Percentiles rank a stretch among this genome's conserved stretches.
phyloP scores from a whole-genome alignment of 2,888 invertebrate species.

The Hofmannophila pseudospretella region DNA sequence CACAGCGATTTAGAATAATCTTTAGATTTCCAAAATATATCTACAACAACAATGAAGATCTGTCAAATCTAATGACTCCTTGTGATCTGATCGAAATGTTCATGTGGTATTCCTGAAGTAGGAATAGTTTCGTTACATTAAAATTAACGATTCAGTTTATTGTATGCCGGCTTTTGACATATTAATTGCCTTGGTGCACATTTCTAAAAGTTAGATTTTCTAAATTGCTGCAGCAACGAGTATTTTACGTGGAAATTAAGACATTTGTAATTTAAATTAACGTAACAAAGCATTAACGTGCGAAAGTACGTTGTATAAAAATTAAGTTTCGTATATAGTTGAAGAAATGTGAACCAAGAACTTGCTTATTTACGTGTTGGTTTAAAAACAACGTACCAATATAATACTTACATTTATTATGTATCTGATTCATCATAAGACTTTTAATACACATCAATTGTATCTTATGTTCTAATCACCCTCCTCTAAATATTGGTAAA shows the following conservation, averaged over 20 bases:
- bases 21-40: not conserved
- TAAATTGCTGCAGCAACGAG: constrained; percentile 6
- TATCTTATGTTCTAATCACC: constrained; percentile 52
- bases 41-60: not conserved
- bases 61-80: too few relatives aligned
- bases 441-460: constrained; percentile 45
- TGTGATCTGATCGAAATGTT: too few relatives aligned
- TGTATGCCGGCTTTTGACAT: too few relatives aligned
- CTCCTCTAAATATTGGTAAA: constrained; percentile 36
- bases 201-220: constrained; percentile 4
- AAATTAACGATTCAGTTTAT: too few relatives aligned
- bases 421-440: constrained; percentile 55
- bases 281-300: too few relatives aligned
- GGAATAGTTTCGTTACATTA: too few relatives aligned
- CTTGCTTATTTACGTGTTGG: constrained; percentile 27
- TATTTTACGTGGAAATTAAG: constrained; percentile 1
- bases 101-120: too few relatives aligned
- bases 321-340: too few relatives aligned
- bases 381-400: constrained; percentile 41
- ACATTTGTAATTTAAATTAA: too few relatives aligned
- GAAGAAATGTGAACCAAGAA: constrained; percentile 28
- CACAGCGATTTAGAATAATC: constrained; percentile 22
- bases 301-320: too few relatives aligned
- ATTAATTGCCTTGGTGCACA: not conserved
- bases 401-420: constrained; percentile 40